Conservation (phyloP, 2,113 vertebrate species). For the Leiothrix lutea region DNA sequence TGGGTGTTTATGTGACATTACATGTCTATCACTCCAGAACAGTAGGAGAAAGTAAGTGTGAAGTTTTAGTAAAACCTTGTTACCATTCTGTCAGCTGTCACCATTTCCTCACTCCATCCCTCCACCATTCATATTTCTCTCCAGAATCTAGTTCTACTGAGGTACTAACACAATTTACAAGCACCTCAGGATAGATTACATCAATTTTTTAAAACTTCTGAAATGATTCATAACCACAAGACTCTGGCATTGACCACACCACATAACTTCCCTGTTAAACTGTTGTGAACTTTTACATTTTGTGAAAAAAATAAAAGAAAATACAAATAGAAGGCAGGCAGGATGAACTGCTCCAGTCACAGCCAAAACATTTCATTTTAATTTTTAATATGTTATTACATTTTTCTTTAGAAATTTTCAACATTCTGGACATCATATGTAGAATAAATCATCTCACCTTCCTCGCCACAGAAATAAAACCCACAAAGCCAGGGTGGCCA, state of each 20-base stretch:
- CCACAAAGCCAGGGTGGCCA: neutral
- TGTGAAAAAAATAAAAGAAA: neutral
- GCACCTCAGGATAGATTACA: neutral
- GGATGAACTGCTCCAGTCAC: neutral
- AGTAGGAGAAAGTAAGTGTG: neutral
- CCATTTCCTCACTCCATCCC: neutral
- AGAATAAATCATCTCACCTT: neutral
- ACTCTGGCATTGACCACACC: neutral
- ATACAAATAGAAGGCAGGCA: neutral
- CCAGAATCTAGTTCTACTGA: neutral
- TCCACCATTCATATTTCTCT: conserved; percentile 1
- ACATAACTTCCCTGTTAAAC: neutral
- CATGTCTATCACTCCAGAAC: neutral
- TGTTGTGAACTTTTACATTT: neutral
- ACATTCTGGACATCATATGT: neutral
- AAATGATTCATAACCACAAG: neutral
- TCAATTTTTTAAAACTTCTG: neutral
- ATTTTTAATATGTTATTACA: neutral
- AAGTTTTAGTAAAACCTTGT: neutral
- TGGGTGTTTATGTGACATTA: neutral
- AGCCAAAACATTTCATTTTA: neutral
- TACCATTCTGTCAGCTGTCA: conserved; percentile 12
- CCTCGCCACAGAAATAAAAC: neutral
- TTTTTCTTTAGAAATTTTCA: neutral
- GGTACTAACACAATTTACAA: neutral